Percentiles rank a stretch among this genome's conserved stretches.
Conservation (phyloP, 2,113 vertebrate genomes). For the Macaca fascicularis region DNA sequence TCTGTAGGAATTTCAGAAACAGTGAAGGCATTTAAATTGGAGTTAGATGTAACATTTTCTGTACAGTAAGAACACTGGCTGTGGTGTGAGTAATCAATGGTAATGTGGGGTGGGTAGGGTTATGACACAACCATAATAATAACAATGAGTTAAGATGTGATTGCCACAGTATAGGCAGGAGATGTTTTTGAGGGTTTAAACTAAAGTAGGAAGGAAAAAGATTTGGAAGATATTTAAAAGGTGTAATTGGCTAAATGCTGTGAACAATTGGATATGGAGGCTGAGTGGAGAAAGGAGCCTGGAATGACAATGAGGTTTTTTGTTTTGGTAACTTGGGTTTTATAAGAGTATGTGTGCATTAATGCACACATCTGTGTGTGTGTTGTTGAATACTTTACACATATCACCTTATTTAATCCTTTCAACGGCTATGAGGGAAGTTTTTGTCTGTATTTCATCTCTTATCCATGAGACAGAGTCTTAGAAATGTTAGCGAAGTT, state of each 20-base stretch:
- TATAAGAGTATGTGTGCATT: neutral
- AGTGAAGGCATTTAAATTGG: neutral
- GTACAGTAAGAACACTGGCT: neutral
- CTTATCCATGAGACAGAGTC: neutral
- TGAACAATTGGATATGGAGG: neutral
- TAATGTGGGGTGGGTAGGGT: neutral
- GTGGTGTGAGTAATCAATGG: neutral
- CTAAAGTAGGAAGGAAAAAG: neutral
- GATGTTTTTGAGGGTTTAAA: neutral
- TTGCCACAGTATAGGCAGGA: neutral
- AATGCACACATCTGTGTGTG: neutral
- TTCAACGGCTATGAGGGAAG: neutral
- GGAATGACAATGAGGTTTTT: neutral
- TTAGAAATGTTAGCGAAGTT: neutral
- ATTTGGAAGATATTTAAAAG: neutral
- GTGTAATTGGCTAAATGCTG: neutral
- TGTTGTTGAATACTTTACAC: neutral
- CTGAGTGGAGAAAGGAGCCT: neutral
- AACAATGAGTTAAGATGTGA: neutral
- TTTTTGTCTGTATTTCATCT: neutral
- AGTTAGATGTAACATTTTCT: neutral
- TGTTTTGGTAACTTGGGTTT: neutral
- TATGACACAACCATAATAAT: neutral
- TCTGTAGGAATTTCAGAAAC: neutral
- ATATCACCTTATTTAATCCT: neutral